These are phyloP conservation scores for Rhombomys opimus DNA, from an alignment of 2,113 vertebrate genomes.

Conservation along the genomic window DNA sequence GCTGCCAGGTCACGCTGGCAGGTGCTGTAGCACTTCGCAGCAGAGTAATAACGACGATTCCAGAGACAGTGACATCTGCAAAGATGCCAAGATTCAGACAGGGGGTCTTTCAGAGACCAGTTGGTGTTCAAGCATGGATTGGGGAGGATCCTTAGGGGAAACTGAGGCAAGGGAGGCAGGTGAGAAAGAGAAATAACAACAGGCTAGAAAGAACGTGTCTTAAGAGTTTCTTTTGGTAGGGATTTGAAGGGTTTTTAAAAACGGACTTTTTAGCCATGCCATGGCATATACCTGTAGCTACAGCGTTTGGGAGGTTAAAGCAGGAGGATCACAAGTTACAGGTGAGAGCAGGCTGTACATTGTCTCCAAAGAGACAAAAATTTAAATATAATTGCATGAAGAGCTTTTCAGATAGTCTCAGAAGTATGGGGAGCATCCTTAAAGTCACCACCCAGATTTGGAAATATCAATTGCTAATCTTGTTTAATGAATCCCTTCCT, in stretches of 20 bases:
- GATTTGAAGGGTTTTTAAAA: background rate
- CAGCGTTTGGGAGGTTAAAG: background rate
- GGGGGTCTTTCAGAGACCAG: background rate
- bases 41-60: background rate
- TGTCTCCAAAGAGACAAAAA: background rate
- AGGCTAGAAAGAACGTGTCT: background rate
- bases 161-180: background rate
- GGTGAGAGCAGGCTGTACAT: background rate
- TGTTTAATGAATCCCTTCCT: background rate
- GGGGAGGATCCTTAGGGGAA: background rate
- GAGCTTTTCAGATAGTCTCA: background rate
- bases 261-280: background rate
- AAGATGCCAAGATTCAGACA: background rate
- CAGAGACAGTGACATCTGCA: background rate
- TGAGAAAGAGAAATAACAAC: background rate
- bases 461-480: background rate
- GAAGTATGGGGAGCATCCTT: background rate
- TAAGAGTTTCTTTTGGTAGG: background rate
- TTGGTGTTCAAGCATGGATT: background rate
- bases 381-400: background rate
- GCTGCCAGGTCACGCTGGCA: background rate
- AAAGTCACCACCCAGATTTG: background rate
- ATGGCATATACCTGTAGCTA: background rate
- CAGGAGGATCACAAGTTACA: background rate
- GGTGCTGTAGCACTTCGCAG: background rate